Evolutionary conservation across 2,888 invertebrate genomes (phyloP).

Genomic region (Colostygia pectinataria): DNA sequence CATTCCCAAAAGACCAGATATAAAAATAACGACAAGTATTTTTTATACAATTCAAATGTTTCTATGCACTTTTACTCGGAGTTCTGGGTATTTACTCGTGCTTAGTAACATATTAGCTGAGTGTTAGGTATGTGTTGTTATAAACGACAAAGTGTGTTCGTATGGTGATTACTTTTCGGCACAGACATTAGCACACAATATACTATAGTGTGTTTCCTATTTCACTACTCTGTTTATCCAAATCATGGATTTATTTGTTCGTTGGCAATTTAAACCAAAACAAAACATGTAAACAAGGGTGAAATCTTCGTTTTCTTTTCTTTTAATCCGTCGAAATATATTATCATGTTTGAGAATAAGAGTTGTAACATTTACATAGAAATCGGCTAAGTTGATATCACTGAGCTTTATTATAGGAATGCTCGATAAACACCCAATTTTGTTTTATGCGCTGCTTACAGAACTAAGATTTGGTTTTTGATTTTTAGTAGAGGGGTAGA

Average conservation of each 20-base stretch:
- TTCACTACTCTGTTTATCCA: conserved; percentile 9
- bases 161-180: not conserved
- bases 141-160: too few relatives aligned
- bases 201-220: not conserved
- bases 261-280: conserved; percentile 37
- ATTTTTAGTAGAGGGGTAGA: conserved; percentile 34
- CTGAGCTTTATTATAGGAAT: conserved; percentile 63
- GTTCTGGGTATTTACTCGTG: too few relatives aligned
- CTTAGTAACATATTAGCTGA: too few relatives aligned
- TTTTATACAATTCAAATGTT: too few relatives aligned
- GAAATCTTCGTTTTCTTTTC: conserved; percentile 60
- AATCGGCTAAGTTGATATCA: conserved; percentile 62
- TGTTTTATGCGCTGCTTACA: conserved; percentile 46
- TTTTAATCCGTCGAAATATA: conserved; percentile 59
- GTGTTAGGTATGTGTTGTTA: too few relatives aligned
- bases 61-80: too few relatives aligned
- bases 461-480: conserved; percentile 40
- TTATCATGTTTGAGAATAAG: conserved; percentile 62
- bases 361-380: conserved; percentile 72
- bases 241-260: conserved; percentile 20
- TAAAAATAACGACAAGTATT: too few relatives aligned
- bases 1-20: too few relatives aligned
- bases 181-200: not conserved
- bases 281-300: conserved; percentile 48
- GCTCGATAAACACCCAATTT: conserved; percentile 63